Base-by-base conservation (phyloP, 2,797 vertebrate species). In the Anniella stebbinsi region DNA sequence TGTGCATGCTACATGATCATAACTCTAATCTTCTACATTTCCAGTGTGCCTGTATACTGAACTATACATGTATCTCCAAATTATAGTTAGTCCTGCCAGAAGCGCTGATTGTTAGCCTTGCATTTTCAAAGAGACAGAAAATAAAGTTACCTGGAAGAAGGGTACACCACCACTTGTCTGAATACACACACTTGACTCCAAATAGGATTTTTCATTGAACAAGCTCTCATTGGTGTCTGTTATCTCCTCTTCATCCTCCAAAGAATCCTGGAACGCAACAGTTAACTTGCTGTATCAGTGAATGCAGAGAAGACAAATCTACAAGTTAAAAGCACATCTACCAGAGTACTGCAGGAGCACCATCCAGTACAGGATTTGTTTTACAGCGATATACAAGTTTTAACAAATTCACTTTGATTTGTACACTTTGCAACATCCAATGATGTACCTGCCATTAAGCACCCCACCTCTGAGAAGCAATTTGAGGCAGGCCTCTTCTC, bases 111-210 rank as follows among this genome's bases (percentile, higher is more conserved):
- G 4, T 76, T 78, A 87, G 38, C 57, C 45, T 78, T 67, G 30
- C 33, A 10, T 48, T 78, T 87, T 51, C 57, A 23, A 87, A 87
- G 12, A 41, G 41, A n/a, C 12, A 60, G 78, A 75, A 81, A 66
- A 87, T 91, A 4, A 30, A 85, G 41, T 95, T 97, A 99, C 99
- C 98, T 99, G 98, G 96, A 99, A 99, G 97, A 99, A 99, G 0
- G 99, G 99, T 92, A 98, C 91, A 0, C 98, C 97, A 18, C 96
- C 97, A 93, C 95, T 97, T 94, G 97, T 95, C 1, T 97, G 97
- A 95, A 98, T 98, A 70, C 97, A 95, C 0, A 98, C 88, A 84
- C 96, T 97, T 85, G 97, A 94, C 66, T 98, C 98, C 21, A 94
- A 6, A 89, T 96, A 96, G 9, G 95, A 97, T 75, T 96, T 97